A percentile compares a stretch with the other conserved stretches of the same genome.
Conservation (phyloP, 2,888 invertebrate species). For the Agrochola lychnidis region DNA sequence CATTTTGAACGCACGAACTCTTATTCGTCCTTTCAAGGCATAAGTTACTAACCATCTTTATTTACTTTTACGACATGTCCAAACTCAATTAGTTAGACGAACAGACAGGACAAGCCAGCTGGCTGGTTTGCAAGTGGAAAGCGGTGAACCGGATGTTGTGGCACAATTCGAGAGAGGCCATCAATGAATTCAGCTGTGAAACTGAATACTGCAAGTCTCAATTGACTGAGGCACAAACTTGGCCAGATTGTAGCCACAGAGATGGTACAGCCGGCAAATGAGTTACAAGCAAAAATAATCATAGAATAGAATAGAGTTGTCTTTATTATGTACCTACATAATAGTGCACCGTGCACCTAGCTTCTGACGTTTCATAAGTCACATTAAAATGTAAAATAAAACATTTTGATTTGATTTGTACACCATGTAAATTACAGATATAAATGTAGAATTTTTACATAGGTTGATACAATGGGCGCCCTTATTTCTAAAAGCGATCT, state of each 20-base stretch:
- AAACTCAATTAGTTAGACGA: background rate
- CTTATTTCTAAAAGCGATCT: too few relatives aligned
- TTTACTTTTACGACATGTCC: background rate
- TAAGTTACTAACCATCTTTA: background rate
- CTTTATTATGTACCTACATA: too few relatives aligned
- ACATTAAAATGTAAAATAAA: too few relatives aligned
- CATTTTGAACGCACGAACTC: background rate
- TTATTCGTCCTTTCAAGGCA: background rate
- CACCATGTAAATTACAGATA: too few relatives aligned
- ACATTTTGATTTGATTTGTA: too few relatives aligned
- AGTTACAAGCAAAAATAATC: background rate
- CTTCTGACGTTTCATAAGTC: too few relatives aligned
- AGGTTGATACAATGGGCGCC: too few relatives aligned
- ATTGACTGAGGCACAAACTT: slow-evolving; percentile 12
- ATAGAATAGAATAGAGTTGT: too few relatives aligned
- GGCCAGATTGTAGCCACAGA: background rate
- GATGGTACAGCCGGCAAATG: background rate
- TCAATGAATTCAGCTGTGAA: slow-evolving; percentile 26
- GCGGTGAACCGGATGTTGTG: background rate
- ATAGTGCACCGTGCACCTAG: too few relatives aligned
- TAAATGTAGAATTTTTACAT: too few relatives aligned
- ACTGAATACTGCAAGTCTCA: slow-evolving; percentile 19
- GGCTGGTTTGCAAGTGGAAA: background rate
- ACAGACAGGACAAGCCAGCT: background rate
- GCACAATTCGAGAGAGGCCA: background rate